Base-by-base conservation (phyloP, 2,888 invertebrate species). In the Agyllia agylla region DNA sequence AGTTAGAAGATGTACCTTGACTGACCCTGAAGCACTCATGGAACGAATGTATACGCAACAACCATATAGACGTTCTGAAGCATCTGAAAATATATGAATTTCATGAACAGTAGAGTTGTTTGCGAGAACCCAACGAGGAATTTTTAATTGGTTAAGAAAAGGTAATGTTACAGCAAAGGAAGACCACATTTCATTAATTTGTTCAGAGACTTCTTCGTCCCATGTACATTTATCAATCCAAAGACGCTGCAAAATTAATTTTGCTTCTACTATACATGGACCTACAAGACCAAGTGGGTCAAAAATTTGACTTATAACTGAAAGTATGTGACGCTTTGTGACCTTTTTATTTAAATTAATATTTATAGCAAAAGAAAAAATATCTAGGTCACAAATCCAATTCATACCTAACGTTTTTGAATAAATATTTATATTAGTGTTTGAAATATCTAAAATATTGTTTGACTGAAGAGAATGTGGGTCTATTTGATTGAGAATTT, bases 1-100 rank as follows among this genome's bases (percentile, higher is more conserved):
- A n/a, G 33, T 20, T 31, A 87, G 5, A 9, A 75, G 73, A 5
- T 33, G 73, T 9, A 91, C 88, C 8, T 13, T 35, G 9, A 88
- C 33, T 1, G 91, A 88, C 35, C 35, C 35, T 35, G 35, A 35
- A 6, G 35, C 35, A 35, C 4, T 5, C 35, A 5, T 38, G 13
- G 38, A 38, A 13, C 94, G 80, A n/a, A 94, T 57, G 64, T 95
- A 95, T 5, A 92, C 17, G 81, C 93, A 94, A 0, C 91, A 83
- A 0, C 94, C 94, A n/a, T 94, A 95, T 0, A 94, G 94, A 1
- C 15, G 17, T 75, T 95, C 91, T 0, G 94, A 94, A 0, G 94
- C 92, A 30, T 95, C 95, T 17, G 92, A 83, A 83, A 95, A 95
- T 0, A 90, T 70, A 84, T 95, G 95, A 1, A 95, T 3, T 85